Percentiles rank a stretch among this genome's conserved stretches.
These are phyloP conservation scores for Arrhopalites spinosus DNA, from an alignment of 2,888 invertebrate genomes.

Conservation along the genomic window DNA sequence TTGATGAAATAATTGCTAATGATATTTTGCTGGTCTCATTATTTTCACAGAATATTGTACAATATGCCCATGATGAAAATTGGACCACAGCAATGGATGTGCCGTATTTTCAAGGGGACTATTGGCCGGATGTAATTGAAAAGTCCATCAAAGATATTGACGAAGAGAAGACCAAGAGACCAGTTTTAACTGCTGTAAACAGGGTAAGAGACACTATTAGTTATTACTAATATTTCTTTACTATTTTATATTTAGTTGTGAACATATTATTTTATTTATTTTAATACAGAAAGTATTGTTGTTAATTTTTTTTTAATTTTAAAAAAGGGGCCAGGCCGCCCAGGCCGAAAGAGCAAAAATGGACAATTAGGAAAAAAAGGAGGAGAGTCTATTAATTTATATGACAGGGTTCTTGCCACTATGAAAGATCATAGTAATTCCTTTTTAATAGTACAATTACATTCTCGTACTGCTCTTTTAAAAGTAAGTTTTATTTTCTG, in stretches of 20 bases:
- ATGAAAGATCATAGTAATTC: conserved; percentile 99
- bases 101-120: conserved; percentile 99
- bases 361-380: conserved; percentile 94
- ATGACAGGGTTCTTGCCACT: conserved; percentile 95
- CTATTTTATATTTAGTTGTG: neutral
- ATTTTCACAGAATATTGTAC: conserved; percentile 81
- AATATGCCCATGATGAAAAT: conserved; percentile 98
- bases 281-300: conserved; percentile 82
- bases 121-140: conserved; percentile 99
- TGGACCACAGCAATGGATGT: conserved; percentile 89
- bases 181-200: conserved; percentile 91
- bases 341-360: no score
- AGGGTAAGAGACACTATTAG: conserved; percentile 69
- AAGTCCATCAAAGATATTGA: conserved; percentile 98
- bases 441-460: conserved; percentile 98
- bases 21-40: conserved; percentile 38
- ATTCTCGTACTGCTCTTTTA: conserved; percentile 86
- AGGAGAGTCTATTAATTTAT: conserved; percentile 93
- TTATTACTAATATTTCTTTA: conserved; percentile 56
- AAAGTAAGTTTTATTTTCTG: conserved; percentile 55
- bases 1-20: no score
- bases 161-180: conserved; percentile 93
- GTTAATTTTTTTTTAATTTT: no score
- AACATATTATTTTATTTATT: conserved; percentile 62
- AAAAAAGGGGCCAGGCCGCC: no score